Conservation (phyloP, 1,140 invertebrate species). For the Mamestra configurata region DNA sequence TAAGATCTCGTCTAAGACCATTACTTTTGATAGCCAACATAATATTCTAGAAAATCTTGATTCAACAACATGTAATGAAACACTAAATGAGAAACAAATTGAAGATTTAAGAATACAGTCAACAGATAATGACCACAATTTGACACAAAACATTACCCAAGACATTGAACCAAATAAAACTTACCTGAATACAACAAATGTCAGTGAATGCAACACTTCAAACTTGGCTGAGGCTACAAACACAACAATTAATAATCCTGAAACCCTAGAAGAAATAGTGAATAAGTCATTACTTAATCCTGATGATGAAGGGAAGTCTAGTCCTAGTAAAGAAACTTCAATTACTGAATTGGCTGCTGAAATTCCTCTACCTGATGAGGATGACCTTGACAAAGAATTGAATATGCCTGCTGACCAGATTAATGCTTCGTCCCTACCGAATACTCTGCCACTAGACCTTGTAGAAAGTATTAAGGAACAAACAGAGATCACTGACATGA, state of each 20-base stretch:
- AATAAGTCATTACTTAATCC: not conserved
- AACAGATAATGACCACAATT: not conserved
- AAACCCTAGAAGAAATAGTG: not conserved
- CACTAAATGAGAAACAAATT: not conserved
- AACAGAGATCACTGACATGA: not conserved
- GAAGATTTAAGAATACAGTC: not conserved
- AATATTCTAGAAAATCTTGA: not conserved
- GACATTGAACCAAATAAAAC: not conserved
- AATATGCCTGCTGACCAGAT: constrained; percentile 5
- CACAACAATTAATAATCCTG: not conserved
- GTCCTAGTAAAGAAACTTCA: constrained; percentile 22
- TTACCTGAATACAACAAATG: not conserved
- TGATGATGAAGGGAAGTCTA: not conserved
- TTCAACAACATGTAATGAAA: not conserved
- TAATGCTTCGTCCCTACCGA: not conserved
- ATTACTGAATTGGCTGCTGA: constrained; percentile 59
- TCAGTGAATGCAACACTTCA: not conserved
- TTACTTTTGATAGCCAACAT: not conserved
- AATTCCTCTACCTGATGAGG: constrained; percentile 73
- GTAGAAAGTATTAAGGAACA: not conserved
- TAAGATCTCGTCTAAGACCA: not conserved
- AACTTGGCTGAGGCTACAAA: not conserved
- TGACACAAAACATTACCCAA: not conserved
- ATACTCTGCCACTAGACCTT: not conserved
- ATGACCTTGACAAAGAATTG: constrained; percentile 62